A percentile compares a stretch with the other conserved stretches of the same genome.
These are phyloP conservation scores for Streptopelia turtur DNA, from an alignment of 2,797 vertebrate species.

Conservation along the genomic window DNA sequence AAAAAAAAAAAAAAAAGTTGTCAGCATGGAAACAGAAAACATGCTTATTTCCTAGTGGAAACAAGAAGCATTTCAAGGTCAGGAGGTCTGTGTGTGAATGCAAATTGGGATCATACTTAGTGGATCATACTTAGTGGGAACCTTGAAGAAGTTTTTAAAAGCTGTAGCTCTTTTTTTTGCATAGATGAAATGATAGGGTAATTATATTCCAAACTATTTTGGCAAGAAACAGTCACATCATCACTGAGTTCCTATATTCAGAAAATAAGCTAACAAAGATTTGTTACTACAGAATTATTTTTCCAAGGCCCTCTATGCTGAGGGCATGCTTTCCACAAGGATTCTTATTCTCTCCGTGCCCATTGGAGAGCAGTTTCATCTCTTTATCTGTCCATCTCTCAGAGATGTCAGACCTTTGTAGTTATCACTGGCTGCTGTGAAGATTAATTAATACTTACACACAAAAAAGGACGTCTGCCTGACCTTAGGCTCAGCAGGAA, in stretches of 20 bases:
- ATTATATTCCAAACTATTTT: not conserved
- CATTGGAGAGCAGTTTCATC: not conserved
- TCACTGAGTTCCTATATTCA: not conserved
- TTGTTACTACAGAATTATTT: not conserved
- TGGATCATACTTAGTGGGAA: not conserved
- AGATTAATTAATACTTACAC: not conserved
- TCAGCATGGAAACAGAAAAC: not conserved
- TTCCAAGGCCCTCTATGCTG: not conserved
- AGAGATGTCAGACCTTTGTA: not conserved
- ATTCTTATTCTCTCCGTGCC: not conserved
- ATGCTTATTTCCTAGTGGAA: not conserved
- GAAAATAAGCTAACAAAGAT: not conserved
- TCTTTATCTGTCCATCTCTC: not conserved
- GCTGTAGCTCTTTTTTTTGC: not conserved
- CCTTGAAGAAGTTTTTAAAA: not conserved
- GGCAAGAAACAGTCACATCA: not conserved
- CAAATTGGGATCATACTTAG: not conserved
- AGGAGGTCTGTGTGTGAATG: not conserved
- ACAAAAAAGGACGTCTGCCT: not conserved
- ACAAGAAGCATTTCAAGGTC: not conserved
- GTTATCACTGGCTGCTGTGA: not conserved
- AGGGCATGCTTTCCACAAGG: not conserved
- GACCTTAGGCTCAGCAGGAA: not conserved
- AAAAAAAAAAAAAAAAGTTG: not conserved
- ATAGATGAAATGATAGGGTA: not conserved